phyloP scores from a whole-genome alignment of 2,797 vertebrate genomes.

The Channallabes apus region DNA sequence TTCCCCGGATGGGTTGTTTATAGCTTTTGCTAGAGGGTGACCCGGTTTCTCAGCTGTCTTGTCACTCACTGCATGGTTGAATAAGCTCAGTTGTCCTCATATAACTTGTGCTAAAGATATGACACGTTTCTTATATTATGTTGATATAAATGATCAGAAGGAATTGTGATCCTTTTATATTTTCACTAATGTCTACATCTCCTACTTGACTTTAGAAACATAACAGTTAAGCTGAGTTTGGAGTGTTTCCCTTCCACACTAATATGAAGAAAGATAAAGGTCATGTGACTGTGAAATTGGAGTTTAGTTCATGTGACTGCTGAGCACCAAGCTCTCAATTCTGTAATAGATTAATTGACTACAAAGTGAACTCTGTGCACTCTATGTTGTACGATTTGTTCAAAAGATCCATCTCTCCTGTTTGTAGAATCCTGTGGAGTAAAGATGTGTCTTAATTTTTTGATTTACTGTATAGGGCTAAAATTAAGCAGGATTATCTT shows the following conservation, averaged over 20 bases:
- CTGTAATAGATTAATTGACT: background rate
- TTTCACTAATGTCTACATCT: background rate
- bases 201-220: background rate
- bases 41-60: slow-evolving; percentile 42
- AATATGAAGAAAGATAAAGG: background rate
- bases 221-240: background rate
- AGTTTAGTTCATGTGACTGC: background rate
- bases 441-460: background rate
- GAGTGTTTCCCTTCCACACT: background rate
- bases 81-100: slow-evolving; percentile 3
- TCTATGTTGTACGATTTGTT: background rate
- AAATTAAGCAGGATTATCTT: background rate
- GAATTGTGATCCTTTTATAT: background rate
- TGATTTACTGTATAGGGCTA: background rate
- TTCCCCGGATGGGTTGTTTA: slow-evolving; percentile 11
- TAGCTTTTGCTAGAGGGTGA: slow-evolving; percentile 27
- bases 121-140: background rate
- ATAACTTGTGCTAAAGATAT: background rate
- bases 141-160: background rate
- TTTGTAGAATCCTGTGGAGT: background rate
- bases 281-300: background rate
- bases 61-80: slow-evolving; percentile 32
- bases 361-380: background rate
- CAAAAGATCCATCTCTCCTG: background rate
- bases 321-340: background rate